phyloP scores from a whole-genome alignment of 1,140 invertebrate genomes.

The Caligus rogercresseyi region DNA sequence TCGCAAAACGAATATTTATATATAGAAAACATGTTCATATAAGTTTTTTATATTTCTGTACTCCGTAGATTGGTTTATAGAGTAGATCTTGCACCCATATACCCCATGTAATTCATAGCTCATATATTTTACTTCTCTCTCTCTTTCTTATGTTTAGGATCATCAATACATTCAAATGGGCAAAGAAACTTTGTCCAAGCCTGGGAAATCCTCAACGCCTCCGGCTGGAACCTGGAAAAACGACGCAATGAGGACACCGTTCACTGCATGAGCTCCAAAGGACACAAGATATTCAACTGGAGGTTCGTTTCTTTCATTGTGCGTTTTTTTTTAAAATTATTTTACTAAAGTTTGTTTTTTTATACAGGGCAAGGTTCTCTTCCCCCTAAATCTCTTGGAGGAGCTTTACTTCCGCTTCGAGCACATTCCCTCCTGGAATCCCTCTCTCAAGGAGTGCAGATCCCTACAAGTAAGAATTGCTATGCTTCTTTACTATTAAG shows the following conservation, averaged over 20 bases:
- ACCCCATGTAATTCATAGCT: too few relatives aligned
- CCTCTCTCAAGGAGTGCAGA: conserved; percentile 47
- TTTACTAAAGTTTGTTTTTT: conserved; percentile 19
- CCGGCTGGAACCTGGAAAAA: conserved; percentile 48
- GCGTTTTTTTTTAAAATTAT: not conserved
- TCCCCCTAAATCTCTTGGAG: conserved; percentile 44
- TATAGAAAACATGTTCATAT: not conserved
- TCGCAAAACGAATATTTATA: not conserved
- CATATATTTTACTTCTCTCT: too few relatives aligned
- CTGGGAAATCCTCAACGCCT: conserved; percentile 40
- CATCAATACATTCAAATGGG: conserved; percentile 26
- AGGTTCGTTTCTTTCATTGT: conserved; percentile 27
- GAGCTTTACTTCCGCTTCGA: conserved; percentile 50
- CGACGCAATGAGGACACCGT: conserved; percentile 42
- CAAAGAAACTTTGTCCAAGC: conserved; percentile 38
- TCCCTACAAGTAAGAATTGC: conserved; percentile 39
- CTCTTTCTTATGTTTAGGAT: conserved; percentile 24
- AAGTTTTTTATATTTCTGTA: not conserved
- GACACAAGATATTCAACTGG: conserved; percentile 49
- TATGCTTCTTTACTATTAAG: too few relatives aligned
- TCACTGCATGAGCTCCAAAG: conserved; percentile 38
- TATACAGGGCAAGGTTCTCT: conserved; percentile 46
- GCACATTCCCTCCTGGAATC: conserved; percentile 55
- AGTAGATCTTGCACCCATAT: too few relatives aligned
- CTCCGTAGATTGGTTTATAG: too few relatives aligned